Conservation (phyloP, 2,888 invertebrate species). For the Sycophila texana region DNA sequence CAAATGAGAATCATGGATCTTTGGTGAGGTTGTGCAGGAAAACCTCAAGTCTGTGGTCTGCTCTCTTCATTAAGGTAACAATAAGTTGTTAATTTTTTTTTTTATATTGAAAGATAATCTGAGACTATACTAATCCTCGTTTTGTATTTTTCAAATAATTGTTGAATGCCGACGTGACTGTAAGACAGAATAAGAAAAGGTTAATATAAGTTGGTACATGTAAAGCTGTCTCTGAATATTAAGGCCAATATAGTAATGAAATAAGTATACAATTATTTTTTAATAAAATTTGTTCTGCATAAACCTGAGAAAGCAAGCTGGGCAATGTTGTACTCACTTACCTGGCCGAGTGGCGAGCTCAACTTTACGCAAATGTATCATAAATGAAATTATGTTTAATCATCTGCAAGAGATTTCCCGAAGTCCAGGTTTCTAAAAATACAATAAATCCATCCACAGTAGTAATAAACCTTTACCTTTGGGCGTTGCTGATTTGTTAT, state of each 20-base stretch:
- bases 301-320: not conserved
- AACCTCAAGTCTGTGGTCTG: constrained; percentile 64
- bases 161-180: constrained; percentile 47
- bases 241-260: not conserved
- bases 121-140: not conserved
- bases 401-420: no score
- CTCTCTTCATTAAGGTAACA: constrained; percentile 43
- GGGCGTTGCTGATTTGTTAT: no score
- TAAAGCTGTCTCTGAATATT: constrained; percentile 42
- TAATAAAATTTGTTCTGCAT: not conserved
- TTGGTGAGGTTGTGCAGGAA: constrained; percentile 76
- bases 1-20: constrained; percentile 79
- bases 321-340: not conserved
- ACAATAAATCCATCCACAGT: no score
- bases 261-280: not conserved
- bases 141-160: constrained; percentile 33
- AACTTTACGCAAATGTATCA: not conserved
- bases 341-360: not conserved
- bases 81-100: constrained; percentile 19
- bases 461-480: no score
- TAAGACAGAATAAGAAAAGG: constrained; percentile 43
- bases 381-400: not conserved
- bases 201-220: constrained; percentile 42
- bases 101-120: not conserved
- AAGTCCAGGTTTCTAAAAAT: no score